Base-by-base conservation (phyloP, 2,113 vertebrate species). In the Percina caprodes region DNA sequence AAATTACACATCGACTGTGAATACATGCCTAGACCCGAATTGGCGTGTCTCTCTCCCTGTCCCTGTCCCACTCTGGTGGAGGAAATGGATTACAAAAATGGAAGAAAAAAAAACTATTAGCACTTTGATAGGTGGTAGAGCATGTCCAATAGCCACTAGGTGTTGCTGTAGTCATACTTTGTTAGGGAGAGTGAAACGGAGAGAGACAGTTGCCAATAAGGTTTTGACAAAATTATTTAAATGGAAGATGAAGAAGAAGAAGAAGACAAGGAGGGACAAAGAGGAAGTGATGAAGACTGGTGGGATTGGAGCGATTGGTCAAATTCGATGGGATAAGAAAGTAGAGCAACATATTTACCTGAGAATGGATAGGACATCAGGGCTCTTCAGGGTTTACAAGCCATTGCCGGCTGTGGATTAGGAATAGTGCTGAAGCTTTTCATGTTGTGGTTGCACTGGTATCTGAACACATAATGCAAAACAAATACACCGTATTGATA, bases 1-100 rank as follows among this genome's bases (percentile, higher is more conserved):
- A 80, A 91, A 89, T 87, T 80, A 90, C 78, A 86, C 81, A 77
- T 91, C 48, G 68, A 92, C 90, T 91, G 85, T 92, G 89, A 92
- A 89, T 86, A 71, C 80, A 87, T 82, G 77, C 77, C 62, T 77
- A 65, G 51, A 49, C 56, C 15, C 51, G 66, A 69, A 10, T 74
- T 80, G 82, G 83, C 74, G 15, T 81, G 48, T 70, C 54, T 80
- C 54, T 82, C 72, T 84, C 82, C 80, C 77, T 85, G 83, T 82
- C 81, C 79, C 84, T 69, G 74, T 87, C 72, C 88, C 81, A 56
- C 66, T 80, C 77, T 63, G 52, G 62, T 70, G 59, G 72, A 71
- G 77, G 19, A 69, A 79, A 71, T 35, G 26, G 51, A 73, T 73
- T 69, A 65, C 51, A 86, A 84, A 70, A 76, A 59, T 23, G 42